Percentiles rank a stretch among this genome's conserved stretches.
These are phyloP conservation scores for Dromiciops gliroides DNA, from an alignment of 2,113 vertebrate genomes.

Conservation along the genomic window DNA sequence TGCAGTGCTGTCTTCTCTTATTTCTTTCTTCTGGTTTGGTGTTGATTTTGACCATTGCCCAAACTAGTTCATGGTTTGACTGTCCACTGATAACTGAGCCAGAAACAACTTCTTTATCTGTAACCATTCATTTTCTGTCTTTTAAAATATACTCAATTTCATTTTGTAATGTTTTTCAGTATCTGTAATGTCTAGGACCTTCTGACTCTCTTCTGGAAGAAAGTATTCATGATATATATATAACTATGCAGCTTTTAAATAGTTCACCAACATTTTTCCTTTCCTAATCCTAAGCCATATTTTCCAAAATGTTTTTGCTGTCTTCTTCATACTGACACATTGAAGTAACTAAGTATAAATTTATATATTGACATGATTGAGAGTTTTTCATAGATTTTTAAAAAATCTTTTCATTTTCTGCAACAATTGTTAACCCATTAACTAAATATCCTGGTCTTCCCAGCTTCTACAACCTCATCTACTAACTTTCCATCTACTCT, in stretches of 20 bases:
- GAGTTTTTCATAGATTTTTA: neutral
- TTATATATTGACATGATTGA: neutral
- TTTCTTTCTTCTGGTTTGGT: neutral
- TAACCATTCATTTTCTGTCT: neutral
- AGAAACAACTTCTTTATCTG: neutral
- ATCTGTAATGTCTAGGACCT: neutral
- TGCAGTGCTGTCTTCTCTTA: neutral
- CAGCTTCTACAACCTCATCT: neutral
- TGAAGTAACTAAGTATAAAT: neutral
- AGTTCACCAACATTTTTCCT: neutral
- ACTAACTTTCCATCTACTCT: neutral
- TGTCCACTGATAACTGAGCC: neutral
- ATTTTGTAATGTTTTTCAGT: neutral
- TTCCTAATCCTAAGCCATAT: neutral
- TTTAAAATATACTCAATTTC: neutral
- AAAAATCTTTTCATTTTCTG: neutral
- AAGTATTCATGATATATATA: neutral
- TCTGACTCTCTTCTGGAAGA: neutral
- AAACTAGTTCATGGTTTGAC: neutral
- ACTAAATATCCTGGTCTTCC: neutral
- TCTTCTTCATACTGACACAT: neutral
- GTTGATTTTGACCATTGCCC: neutral
- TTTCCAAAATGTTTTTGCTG: neutral
- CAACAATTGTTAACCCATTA: neutral
- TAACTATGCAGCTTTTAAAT: neutral